Conservation (phyloP, 2,797 vertebrate genomes). For the Sorex maritimensis region DNA sequence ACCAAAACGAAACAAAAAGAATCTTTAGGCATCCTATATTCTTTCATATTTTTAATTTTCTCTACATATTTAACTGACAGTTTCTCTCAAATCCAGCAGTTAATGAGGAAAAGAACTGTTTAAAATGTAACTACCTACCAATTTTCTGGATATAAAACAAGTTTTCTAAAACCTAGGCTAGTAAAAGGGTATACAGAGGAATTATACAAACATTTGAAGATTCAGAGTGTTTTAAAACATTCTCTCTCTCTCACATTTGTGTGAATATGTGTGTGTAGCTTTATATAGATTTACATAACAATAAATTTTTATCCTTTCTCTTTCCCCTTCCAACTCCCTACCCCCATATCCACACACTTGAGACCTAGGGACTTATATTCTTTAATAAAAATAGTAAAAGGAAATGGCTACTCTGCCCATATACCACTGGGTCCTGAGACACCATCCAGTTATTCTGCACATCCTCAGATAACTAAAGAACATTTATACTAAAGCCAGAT, state of each 20-base stretch:
- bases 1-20: too few species aligned
- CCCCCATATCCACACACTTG: too few species aligned
- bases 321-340: background rate
- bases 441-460: background rate
- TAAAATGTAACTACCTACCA: slow-evolving; percentile 27
- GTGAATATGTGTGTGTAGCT: too few species aligned
- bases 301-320: background rate
- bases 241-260: too few species aligned
- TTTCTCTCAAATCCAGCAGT: slow-evolving; percentile 39
- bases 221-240: too few species aligned
- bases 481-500: background rate
- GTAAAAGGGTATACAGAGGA: background rate
- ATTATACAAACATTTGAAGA: background rate
- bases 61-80: slow-evolving; percentile 44
- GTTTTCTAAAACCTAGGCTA: background rate
- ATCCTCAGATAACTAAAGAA: slow-evolving; percentile 38
- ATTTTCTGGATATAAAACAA: slow-evolving; percentile 12
- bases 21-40: background rate
- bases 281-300: background rate
- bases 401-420: background rate
- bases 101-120: slow-evolving; percentile 41
- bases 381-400: slow-evolving; percentile 26
- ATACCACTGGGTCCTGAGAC: background rate
- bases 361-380: background rate
- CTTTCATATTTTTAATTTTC: too few species aligned